Evolutionary conservation across 2,113 vertebrate genomes (phyloP), one percentile per base, ranked within the genome.

Genomic region (Andinoacara biseriatus): DNA sequence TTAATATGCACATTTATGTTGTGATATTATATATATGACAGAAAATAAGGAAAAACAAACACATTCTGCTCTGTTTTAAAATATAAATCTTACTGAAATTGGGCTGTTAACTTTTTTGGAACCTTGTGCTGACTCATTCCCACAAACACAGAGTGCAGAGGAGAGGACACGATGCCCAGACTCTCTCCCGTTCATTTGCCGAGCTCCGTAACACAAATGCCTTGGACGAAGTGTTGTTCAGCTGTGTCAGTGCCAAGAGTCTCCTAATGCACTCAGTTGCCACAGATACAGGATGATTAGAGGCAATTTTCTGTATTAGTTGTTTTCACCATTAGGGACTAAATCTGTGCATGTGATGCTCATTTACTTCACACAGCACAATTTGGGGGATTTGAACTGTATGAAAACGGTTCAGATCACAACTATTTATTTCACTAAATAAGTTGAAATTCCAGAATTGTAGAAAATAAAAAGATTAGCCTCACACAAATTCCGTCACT

Each of bases 241-340:
- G 63, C 59, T 81, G 67, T 78, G 81, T 80, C 80, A n/a, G 74
- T n/a, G 67, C 69, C 74, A 65, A 29, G 58, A 85, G 76, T 86
- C 86, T 87, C 38, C 81, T 78, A 83, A 79, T 90, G 78, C 60
- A 82, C 72, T 92, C 85, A 56, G 87, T 91, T 92, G 75, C 84
- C 88, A 91, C 87, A 85, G 90, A 91, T 87, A 90, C 82, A 78
- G 78, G 69, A 77, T 82, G 87, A 92, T 94, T 91, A 90, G 87
- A 67, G 87, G 81, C 74, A 88, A 79, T 89, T 93, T 94, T 88
- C 59, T 76, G 38, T 24, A 49, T 89, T 77, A 43, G 59, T 72
- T 85, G 83, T 88, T 89, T 92, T 85, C 80, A 85, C 63, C 72
- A 85, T 83, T 76, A 63, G 79, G 40, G 65, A 52, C n/a, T 3